Conservation (phyloP, 2,113 vertebrate species). For the Monopterus albus region DNA sequence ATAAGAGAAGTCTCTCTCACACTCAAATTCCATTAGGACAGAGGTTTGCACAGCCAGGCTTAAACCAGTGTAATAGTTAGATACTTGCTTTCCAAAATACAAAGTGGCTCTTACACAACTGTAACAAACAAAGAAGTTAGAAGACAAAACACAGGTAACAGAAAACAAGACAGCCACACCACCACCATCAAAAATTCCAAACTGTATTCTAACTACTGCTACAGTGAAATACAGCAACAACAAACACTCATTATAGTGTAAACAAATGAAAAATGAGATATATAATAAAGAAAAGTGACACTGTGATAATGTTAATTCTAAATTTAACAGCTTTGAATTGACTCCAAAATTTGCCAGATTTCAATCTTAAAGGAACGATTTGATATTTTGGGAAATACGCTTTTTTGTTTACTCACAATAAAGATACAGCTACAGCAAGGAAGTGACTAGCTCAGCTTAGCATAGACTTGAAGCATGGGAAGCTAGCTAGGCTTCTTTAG, state of each 20-base stretch:
- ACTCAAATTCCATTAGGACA: slow-evolving; percentile 51
- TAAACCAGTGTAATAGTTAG: slow-evolving; percentile 36
- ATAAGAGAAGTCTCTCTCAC: slow-evolving; percentile 44
- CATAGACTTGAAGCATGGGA: background rate
- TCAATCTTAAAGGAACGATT: slow-evolving; percentile 1
- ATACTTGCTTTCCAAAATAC: slow-evolving; percentile 21
- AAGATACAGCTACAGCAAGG: background rate
- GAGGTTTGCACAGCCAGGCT: slow-evolving; percentile 60
- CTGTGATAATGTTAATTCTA: background rate
- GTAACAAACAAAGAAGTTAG: slow-evolving; percentile 17
- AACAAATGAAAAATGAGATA: background rate
- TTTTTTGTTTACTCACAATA: background rate
- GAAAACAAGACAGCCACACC: too few species aligned
- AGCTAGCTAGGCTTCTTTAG: too few species aligned
- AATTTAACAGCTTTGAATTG: background rate
- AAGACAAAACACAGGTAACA: slow-evolving; percentile 27
- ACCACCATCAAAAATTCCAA: slow-evolving; percentile 20
- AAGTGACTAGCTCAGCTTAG: background rate
- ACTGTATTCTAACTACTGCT: slow-evolving; percentile 5
- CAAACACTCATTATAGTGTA: background rate
- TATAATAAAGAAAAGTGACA: slow-evolving; percentile 18
- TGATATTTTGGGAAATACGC: background rate
- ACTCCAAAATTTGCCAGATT: background rate
- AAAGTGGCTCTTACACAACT: slow-evolving; percentile 24
- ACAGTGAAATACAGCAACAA: slow-evolving; percentile 22